Evolutionary conservation across 2,113 vertebrate species (phyloP).

Genomic region (Gobius niger): DNA sequence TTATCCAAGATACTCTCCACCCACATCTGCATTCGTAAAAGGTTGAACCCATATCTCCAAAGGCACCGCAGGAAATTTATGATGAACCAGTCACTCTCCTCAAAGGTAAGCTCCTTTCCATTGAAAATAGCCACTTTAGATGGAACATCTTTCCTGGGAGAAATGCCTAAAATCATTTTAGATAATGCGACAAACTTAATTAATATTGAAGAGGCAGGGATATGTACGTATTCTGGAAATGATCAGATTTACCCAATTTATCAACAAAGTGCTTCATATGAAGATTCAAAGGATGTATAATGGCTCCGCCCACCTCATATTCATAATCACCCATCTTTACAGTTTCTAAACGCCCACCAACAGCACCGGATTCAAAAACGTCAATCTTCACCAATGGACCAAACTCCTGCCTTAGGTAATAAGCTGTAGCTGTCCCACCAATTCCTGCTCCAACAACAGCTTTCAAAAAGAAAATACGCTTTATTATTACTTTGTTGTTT

Average conservation of each 20-base stretch:
- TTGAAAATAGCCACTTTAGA: constrained; percentile 83
- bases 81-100: constrained; percentile 91
- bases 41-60: constrained; percentile 88
- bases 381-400: constrained; percentile 83
- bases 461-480: constrained; percentile 42
- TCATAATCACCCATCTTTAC: constrained; percentile 73
- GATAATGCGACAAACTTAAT: neutral
- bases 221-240: neutral
- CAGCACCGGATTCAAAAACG: constrained; percentile 79
- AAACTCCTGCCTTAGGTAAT: constrained; percentile 89
- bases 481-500: neutral
- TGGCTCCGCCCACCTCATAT: constrained; percentile 84
- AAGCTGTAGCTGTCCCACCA: constrained; percentile 84
- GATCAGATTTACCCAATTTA: constrained; percentile 79
- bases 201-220: neutral
- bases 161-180: constrained; percentile 75
- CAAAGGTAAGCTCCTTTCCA: constrained; percentile 86
- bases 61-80: constrained; percentile 84
- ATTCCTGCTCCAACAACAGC: constrained; percentile 90
- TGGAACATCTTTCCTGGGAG: constrained; percentile 17
- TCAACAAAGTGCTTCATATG: constrained; percentile 94
- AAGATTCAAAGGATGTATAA: constrained; percentile 91
- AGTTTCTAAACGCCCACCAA: constrained; percentile 86
- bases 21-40: constrained; percentile 92
- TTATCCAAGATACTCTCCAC: constrained; percentile 90